Evolutionary conservation across 2,888 invertebrate genomes (phyloP).

Genomic region (Leucozona laternaria): DNA sequence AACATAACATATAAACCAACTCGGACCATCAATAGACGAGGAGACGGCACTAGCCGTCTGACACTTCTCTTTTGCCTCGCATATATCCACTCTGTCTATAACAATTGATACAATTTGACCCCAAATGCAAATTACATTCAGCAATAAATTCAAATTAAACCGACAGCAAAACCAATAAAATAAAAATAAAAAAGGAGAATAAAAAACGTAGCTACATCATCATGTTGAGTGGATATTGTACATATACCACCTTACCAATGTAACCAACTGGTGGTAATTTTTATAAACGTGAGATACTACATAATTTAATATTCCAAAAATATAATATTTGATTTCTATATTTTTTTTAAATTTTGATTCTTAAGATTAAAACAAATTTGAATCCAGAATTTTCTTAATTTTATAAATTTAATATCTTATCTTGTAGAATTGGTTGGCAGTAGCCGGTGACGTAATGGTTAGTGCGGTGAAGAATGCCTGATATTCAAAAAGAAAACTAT

Average conservation of each 20-base stretch:
- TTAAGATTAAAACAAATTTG: too few species aligned
- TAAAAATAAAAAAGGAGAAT: neutral
- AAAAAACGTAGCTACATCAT: neutral
- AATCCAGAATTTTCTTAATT: too few species aligned
- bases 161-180: slow-evolving; percentile 34
- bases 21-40: slow-evolving; percentile 1
- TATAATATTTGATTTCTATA: too few species aligned
- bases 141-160: slow-evolving; percentile 61
- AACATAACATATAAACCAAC: slow-evolving; percentile 28
- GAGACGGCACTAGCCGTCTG: neutral
- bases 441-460: too few species aligned
- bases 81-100: neutral
- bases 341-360: too few species aligned
- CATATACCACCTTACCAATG: neutral
- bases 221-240: neutral
- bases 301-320: too few species aligned
- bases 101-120: slow-evolving; percentile 50
- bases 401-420: too few species aligned
- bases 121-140: slow-evolving; percentile 59
- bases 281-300: neutral
- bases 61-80: neutral
- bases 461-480: too few species aligned
- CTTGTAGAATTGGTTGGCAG: too few species aligned
- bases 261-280: neutral
- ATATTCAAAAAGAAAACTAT: too few species aligned